Conservation (phyloP, 2,888 invertebrate genomes). For the Lepeophtheirus nordmannii region DNA sequence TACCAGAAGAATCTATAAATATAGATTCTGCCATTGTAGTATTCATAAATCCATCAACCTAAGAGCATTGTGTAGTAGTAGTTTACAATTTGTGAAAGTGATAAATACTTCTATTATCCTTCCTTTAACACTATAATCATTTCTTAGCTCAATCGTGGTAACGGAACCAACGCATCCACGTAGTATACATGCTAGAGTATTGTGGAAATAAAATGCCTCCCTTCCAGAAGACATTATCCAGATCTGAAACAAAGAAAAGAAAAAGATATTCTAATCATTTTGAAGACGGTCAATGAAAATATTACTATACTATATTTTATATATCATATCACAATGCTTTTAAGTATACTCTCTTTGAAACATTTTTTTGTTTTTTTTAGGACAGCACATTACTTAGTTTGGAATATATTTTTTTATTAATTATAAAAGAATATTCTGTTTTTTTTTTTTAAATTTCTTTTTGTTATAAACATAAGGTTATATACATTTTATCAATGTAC, state of each 20-base stretch:
- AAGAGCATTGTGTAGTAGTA: not conserved
- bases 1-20: constrained; percentile 11
- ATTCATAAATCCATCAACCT: constrained; percentile 25
- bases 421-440: too few species aligned
- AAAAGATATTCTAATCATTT: too few species aligned
- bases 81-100: not conserved
- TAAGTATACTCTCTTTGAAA: not conserved
- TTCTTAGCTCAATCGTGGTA: constrained; percentile 20
- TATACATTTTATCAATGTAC: too few species aligned
- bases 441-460: too few species aligned
- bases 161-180: not conserved
- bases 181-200: constrained; percentile 9
- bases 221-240: constrained; percentile 3
- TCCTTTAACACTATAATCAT: constrained; percentile 19
- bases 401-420: too few species aligned
- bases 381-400: not conserved
- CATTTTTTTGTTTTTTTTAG: not conserved
- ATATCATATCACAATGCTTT: not conserved
- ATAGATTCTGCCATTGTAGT: not conserved
- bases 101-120: constrained; percentile 9
- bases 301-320: not conserved
- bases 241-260: too few species aligned
- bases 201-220: constrained; percentile 2
- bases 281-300: too few species aligned
- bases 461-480: too few species aligned